Evolutionary conservation across 2,113 vertebrate species (phyloP), one percentile per base, ranked within the genome.

Genomic region (Lota lota): DNA sequence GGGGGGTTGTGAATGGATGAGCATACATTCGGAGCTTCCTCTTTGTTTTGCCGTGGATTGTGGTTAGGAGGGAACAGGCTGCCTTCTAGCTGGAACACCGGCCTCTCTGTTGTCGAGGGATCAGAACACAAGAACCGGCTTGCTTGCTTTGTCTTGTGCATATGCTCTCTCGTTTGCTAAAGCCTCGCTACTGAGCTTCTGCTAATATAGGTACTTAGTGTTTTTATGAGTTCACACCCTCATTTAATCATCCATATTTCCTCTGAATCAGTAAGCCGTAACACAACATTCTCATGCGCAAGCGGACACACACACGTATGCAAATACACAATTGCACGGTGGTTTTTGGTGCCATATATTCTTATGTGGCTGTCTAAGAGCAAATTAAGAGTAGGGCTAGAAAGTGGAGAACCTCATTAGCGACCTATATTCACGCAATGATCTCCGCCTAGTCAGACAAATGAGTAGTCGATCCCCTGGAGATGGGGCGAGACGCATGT

Each of bases 331-430:
- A 8, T 10, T n/a, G 19, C 56, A 20, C 58, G 7, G 40, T 47
- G 40, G 8, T 21, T 22, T 20, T 22, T 21, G 18, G 12, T n/a
- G 19, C 8, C 21, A 18, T 22, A 47, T 75, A 24, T 16, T 79
- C 8, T 75, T 74, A 80, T 47, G 78, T 36, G 12, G 40, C 40
- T 47, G 28, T 4, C 28, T 33, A 56, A 62, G 61, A 22, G 63
- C 72, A 73, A 74, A 81, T 80, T 21, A 81, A 75, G 66, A 62
- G 63, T 67, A 64, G 68, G 62, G 73, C 67, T 75, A 6, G 53
- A 22, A 3, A 3, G 12, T 22, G 59, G 59, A 61, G 21, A 61
- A 22, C 22, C 59, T 61, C 22, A 61, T 61, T 61, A 61, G 15
- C 14, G 59, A 1, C 22, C 15, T 11, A 12, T 12, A 11, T 47